Conservation (phyloP, 2,113 vertebrate genomes). For the Ceyx melanurus region DNA sequence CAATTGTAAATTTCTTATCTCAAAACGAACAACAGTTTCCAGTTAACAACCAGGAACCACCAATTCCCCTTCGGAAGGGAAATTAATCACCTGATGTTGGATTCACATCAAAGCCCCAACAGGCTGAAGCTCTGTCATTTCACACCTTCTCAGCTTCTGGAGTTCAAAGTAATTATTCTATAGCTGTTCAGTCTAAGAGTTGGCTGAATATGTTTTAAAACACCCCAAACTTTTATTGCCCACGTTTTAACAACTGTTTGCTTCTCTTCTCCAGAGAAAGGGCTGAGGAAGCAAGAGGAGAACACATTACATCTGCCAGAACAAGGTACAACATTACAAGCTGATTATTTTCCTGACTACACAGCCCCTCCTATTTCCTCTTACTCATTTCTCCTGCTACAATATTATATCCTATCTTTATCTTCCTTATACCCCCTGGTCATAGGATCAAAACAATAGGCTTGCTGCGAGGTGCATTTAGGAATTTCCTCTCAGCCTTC, state of each 20-base stretch:
- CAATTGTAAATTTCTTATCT: background rate
- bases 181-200: background rate
- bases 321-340: background rate
- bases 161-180: background rate
- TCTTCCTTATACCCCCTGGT: background rate
- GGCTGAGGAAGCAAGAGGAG: background rate
- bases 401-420: background rate
- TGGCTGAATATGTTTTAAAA: background rate
- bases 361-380: conserved; percentile 42
- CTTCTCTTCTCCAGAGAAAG: background rate
- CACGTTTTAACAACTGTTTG: background rate
- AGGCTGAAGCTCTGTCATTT: background rate
- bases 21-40: background rate
- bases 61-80: background rate
- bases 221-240: background rate
- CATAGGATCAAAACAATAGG: conserved; percentile 55
- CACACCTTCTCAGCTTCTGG: background rate
- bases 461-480: conserved; percentile 11
- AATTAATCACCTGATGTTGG: background rate
- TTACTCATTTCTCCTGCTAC: conserved; percentile 16
- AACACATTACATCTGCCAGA: background rate
- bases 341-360: background rate
- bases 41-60: background rate
- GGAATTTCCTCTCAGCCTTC: conserved; percentile 28
- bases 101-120: background rate